Conservation (phyloP, 2,113 vertebrate species). For the Cyprinus carpio region DNA sequence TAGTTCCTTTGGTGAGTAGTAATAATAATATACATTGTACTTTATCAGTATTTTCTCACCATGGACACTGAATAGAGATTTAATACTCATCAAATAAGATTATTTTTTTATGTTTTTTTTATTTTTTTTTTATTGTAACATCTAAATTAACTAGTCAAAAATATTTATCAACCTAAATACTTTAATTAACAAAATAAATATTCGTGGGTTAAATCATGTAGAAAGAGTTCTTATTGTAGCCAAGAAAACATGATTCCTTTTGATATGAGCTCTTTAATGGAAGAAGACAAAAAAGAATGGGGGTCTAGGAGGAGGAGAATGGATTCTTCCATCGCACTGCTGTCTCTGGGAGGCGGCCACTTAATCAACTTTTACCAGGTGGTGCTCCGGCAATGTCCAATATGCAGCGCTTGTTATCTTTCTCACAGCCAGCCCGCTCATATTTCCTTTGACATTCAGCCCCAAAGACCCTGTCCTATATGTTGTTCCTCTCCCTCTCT, state of each 20-base stretch:
- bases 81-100: background rate
- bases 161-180: too few species aligned
- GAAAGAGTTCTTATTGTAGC: too few species aligned
- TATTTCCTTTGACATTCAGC: slow-evolving; percentile 46
- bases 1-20: background rate
- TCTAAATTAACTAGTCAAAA: too few species aligned
- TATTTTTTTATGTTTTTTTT: too few species aligned
- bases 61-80: background rate
- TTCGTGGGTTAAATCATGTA: too few species aligned
- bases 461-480: slow-evolving; percentile 53
- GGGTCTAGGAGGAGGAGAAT: background rate
- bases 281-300: background rate
- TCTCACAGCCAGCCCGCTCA: slow-evolving; percentile 19
- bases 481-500: slow-evolving; percentile 36
- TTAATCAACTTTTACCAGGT: slow-evolving; percentile 51
- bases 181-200: too few species aligned
- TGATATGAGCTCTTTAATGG: background rate
- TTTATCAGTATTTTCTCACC: background rate
- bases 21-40: background rate
- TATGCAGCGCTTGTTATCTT: slow-evolving; percentile 42
- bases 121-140: too few species aligned
- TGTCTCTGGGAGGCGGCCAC: slow-evolving; percentile 20
- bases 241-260: slow-evolving; percentile 1
- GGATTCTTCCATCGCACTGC: slow-evolving; percentile 4
- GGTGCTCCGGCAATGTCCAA: slow-evolving; percentile 36